Evolutionary conservation across 2,797 vertebrate species (phyloP), one percentile per base, ranked within the genome.

Genomic region (Pterois miles): DNA sequence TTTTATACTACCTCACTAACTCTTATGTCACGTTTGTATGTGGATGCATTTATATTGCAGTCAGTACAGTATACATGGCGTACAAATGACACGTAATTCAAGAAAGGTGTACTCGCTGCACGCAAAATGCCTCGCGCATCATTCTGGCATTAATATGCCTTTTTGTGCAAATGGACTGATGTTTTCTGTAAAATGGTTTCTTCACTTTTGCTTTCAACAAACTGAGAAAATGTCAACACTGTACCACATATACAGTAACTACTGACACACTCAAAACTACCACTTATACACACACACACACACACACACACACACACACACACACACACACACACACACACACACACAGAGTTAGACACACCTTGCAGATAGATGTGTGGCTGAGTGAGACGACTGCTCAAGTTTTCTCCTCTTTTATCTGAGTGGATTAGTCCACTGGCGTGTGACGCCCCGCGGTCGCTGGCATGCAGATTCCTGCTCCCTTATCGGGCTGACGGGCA

Each of bases 341-440:
- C 29, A 5, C 3, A 29, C 6, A 43, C 14, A 43, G 40, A 43
- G 40, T 43, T 43, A 18, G 40, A 18, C 40, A 6, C 40, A 43
- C 40, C 38, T 34, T 22, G 6, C 23, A 64, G 40, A 46, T 11
- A 6, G 25, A n/a, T n/a, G n/a, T n/a, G n/a, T n/a, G n/a, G n/a
- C n/a, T n/a, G n/a, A n/a, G n/a, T n/a, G n/a, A n/a, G n/a, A 50
- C 0, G 0, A 0, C 9, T 7, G 50, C 65, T 48, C 43, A 12
- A 8, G 13, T 25, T 4, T 0, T 27, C 59, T 46, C n/a, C 16
- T 48, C 18, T 50, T 22, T 71, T 48, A 78, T 69, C 69, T 1
- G 8, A 6, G 29, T 62, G 76, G 56, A 75, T 90, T 58, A 27
- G 74, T 70, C 40, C 40, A 71, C 3, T 29, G 2, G 66, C 5